phyloP scores from a whole-genome alignment of 2,888 invertebrate genomes.

The Platerodrilus igneus region DNA sequence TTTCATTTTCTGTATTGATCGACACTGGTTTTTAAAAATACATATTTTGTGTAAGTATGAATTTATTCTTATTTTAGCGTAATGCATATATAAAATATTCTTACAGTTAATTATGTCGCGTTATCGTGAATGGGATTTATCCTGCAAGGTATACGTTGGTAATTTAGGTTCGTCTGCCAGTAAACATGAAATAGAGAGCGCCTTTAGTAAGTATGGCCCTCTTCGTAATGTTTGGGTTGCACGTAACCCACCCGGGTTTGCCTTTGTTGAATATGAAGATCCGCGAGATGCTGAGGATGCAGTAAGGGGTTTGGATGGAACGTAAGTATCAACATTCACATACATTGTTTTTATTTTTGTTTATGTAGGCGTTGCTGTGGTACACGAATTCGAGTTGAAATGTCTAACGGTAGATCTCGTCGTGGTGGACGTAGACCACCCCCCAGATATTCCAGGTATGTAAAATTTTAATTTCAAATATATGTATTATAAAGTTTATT shows the following conservation, averaged over 20 bases:
- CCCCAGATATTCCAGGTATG: conserved; percentile 43
- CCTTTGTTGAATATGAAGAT: conserved; percentile 87
- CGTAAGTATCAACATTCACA: conserved; percentile 54
- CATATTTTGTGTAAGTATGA: too few species aligned
- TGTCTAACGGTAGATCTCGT: conserved; percentile 83
- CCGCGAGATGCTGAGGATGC: conserved; percentile 84
- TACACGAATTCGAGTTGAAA: conserved; percentile 84
- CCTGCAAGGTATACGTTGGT: conserved; percentile 90
- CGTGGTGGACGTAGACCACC: conserved; percentile 45
- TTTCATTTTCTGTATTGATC: too few species aligned
- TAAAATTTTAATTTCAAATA: too few species aligned
- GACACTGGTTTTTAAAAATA: too few species aligned
- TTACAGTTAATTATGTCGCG: conserved; percentile 66
- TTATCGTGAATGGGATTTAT: conserved; percentile 76
- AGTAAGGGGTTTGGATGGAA: conserved; percentile 76
- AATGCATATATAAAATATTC: too few species aligned
- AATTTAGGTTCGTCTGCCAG: conserved; percentile 88
- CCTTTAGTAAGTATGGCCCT: conserved; percentile 83
- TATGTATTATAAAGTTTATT: too few species aligned
- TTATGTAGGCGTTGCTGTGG: conserved; percentile 76
- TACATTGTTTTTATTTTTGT: neutral
- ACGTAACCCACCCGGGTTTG: conserved; percentile 87
- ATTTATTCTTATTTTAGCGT: too few species aligned
- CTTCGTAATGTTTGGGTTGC: conserved; percentile 92
- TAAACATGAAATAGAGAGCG: conserved; percentile 82